A percentile compares a stretch with the other conserved stretches of the same genome.
These are phyloP conservation scores for Cossypha caffra DNA, from an alignment of 2,797 vertebrate species.

Conservation along the genomic window DNA sequence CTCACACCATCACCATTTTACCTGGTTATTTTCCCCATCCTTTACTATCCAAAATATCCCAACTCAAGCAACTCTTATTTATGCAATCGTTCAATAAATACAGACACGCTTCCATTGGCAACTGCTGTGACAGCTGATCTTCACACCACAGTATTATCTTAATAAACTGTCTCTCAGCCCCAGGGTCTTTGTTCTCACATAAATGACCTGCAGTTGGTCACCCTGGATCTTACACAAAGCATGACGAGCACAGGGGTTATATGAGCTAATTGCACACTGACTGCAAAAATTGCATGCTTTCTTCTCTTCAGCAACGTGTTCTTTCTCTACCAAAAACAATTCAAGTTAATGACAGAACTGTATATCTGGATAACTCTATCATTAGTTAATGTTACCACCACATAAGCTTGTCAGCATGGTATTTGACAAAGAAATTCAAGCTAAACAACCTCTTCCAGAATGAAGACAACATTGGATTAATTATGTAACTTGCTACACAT, in stretches of 20 bases:
- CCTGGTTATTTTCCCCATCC: background rate
- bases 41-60: background rate
- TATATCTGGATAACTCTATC: background rate
- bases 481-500: slow-evolving; percentile 21
- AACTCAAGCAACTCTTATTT: background rate
- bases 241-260: slow-evolving; percentile 43
- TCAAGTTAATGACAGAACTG: slow-evolving; percentile 27
- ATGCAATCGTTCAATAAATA: background rate
- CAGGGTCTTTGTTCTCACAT: slow-evolving; percentile 24
- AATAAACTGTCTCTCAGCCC: slow-evolving; percentile 45
- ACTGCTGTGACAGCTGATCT: slow-evolving; percentile 1
- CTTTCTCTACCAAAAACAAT: slow-evolving; percentile 37
- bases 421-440: slow-evolving; percentile 20
- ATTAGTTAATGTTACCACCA: slow-evolving; percentile 15
- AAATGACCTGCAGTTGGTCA: slow-evolving; percentile 46
- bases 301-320: slow-evolving; percentile 5
- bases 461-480: slow-evolving; percentile 44
- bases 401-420: background rate
- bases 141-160: slow-evolving; percentile 53
- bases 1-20: background rate
- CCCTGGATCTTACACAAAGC: slow-evolving; percentile 33
- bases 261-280: slow-evolving; percentile 47
- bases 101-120: background rate
- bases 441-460: slow-evolving; percentile 29
- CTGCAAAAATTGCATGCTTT: slow-evolving; percentile 27